Percentiles rank a stretch among this genome's conserved stretches.
These are phyloP conservation scores for Galagoides demidoff DNA, from an alignment of 2,797 vertebrate genomes.

Conservation along the genomic window DNA sequence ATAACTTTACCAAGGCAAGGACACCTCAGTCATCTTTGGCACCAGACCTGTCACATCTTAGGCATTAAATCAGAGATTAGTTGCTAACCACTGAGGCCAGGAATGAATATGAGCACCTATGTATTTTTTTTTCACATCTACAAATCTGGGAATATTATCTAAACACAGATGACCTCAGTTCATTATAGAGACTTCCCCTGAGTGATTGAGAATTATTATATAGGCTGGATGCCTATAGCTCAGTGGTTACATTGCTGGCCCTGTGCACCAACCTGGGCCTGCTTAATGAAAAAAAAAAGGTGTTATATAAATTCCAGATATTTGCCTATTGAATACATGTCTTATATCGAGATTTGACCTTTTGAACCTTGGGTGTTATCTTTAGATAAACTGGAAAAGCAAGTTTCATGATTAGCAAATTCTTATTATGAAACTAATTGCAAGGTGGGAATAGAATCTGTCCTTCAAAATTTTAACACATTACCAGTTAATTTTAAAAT, in stretches of 20 bases:
- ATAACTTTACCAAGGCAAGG: background rate
- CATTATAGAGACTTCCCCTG: background rate
- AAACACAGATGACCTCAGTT: background rate
- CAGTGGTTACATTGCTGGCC: too few relatives aligned
- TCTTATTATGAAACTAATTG: constrained; percentile 19
- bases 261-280: too few relatives aligned
- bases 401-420: constrained; percentile 21
- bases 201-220: background rate
- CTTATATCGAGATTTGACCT: background rate
- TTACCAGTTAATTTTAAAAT: background rate
- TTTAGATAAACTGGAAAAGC: constrained; percentile 30
- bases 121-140: background rate
- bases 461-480: constrained; percentile 10
- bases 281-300: too few relatives aligned
- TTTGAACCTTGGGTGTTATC: background rate
- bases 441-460: constrained; percentile 36
- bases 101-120: background rate
- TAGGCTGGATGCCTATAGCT: too few relatives aligned
- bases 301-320: background rate
- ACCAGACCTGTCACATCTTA: background rate
- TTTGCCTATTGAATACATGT: background rate
- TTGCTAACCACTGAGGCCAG: background rate
- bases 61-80: background rate
- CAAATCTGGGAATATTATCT: background rate
- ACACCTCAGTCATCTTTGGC: background rate